Evolutionary conservation across 2,888 invertebrate species (phyloP).

Genomic region (Heliconius hortense): DNA sequence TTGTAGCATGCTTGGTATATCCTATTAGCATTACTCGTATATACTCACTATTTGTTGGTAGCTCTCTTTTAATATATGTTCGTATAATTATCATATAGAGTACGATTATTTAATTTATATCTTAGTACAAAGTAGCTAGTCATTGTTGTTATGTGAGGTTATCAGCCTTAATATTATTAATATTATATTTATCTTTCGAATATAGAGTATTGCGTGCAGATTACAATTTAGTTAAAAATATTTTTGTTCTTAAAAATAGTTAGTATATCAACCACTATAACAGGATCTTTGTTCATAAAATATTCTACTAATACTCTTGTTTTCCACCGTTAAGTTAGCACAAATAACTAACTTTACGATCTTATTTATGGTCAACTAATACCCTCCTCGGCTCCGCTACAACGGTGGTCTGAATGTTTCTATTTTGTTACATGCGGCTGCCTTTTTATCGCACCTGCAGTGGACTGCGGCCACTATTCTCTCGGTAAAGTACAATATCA

Average conservation of each 20-base stretch:
- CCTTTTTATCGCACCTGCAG: conserved; percentile 83
- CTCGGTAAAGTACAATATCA: conserved; percentile 87
- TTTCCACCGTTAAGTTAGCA: conserved; percentile 31
- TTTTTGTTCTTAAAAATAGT: not conserved
- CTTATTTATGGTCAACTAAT: conserved; percentile 28
- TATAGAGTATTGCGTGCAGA: conserved; percentile 28
- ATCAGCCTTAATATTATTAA: conserved; percentile 40
- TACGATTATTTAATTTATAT: conserved; percentile 38
- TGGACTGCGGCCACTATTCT: conserved; percentile 84
- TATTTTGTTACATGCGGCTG: conserved; percentile 83
- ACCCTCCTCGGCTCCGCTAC: conserved; percentile 23
- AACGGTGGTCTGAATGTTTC: conserved; percentile 67
- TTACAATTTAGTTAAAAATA: not conserved
- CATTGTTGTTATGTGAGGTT: conserved; percentile 53
- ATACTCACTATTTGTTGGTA: conserved; percentile 55
- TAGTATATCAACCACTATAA: conserved; percentile 3
- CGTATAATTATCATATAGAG: conserved; percentile 46
- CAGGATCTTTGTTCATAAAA: conserved; percentile 9
- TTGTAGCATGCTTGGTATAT: conserved; percentile 68
- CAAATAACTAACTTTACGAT: conserved; percentile 21
- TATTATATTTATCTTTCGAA: conserved; percentile 33
- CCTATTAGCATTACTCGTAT: conserved; percentile 44
- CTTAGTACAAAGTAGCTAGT: conserved; percentile 77
- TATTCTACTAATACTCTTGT: conserved; percentile 28
- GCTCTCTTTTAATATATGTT: conserved; percentile 42